Base-by-base conservation (phyloP, 1,140 invertebrate genomes). In the Radopholus similis region DNA sequence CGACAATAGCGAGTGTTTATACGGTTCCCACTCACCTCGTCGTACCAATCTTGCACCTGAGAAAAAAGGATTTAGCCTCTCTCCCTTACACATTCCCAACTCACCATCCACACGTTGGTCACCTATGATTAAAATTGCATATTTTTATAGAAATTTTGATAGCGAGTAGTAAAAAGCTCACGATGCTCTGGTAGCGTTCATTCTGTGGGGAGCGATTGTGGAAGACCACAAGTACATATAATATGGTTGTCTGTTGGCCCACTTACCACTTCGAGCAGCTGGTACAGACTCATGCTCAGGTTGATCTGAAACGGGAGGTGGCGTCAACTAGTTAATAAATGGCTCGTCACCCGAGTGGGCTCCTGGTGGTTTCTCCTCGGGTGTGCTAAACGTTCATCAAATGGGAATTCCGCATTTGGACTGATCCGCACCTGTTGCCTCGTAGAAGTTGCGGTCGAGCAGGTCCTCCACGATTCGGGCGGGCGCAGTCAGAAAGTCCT, bases 31-130 rank as follows among this genome's bases (percentile, higher is more conserved):
- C 21, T 21, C 23, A 62, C 58, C 58, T 81, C 73, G 38, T 82
- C 77, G 58, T 80, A 82, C 77, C 77, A 79, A 53, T 79, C 68
- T 54, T 79, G 69, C 18, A 80, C 38, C 28, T 54, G n/a, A 18
- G 4, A 54, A 64, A 23, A 23, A 35, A 54, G 1, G n/a, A n/a
- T n/a, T n/a, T n/a, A n/a, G n/a, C n/a, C n/a, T n/a, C n/a, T 59
- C 4, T 18, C 21, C 34, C 5, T 15, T 42, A 11, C 2, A 32
- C n/a, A 1, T 2, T 9, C n/a, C 15, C 11, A 13, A 59, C 68
- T 49, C 21, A 78, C 78, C 78, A 80, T 80, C 78, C 78, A 80
- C 4, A 80, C 80, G 51, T 83, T 80, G 18, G 77, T 80, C 0
- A n/a, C n/a, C n/a, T n/a, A n/a, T n/a, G n/a, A n/a, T n/a, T n/a